phyloP scores from a whole-genome alignment of 2,888 invertebrate species.

The Stramonita haemastoma region DNA sequence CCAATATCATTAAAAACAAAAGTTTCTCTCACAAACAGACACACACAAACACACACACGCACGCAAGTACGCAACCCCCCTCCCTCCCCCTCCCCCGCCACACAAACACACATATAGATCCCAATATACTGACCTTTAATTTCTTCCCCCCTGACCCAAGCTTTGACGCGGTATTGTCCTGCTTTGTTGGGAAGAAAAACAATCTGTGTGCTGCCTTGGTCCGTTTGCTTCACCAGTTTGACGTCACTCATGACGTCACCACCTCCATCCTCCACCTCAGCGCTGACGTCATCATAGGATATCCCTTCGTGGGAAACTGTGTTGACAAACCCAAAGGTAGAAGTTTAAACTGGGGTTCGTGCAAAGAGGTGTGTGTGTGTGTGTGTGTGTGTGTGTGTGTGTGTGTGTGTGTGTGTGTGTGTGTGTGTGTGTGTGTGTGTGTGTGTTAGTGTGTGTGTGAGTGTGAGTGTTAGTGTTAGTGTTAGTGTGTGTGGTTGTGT shows the following conservation, averaged over 20 bases:
- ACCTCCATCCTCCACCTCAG: conserved; percentile 87
- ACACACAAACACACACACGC: no score
- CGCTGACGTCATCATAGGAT: conserved; percentile 91
- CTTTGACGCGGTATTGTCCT: conserved; percentile 54
- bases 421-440: not conserved
- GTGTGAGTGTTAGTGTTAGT: not conserved
- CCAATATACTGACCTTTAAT: conserved; percentile 50
- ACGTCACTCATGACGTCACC: conserved; percentile 84
- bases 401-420: no score
- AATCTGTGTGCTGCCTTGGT: conserved; percentile 41
- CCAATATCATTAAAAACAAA: no score
- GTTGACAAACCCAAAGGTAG: not conserved
- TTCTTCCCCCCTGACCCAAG: conserved; percentile 51
- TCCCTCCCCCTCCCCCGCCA: not conserved
- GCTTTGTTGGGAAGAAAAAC: conserved; percentile 52
- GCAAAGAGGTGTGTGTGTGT: no score
- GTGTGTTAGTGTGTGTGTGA: not conserved
- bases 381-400: no score
- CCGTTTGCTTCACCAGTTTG: conserved; percentile 81
- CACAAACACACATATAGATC: not conserved
- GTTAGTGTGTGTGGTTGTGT: not conserved
- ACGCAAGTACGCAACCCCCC: no score
- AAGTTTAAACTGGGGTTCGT: no score
- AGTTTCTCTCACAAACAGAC: no score
- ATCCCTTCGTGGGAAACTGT: conserved; percentile 85